Evolutionary conservation across 1,140 invertebrate genomes (phyloP), one percentile per base, ranked within the genome.

Genomic region (Pristionchus pacificus): DNA sequence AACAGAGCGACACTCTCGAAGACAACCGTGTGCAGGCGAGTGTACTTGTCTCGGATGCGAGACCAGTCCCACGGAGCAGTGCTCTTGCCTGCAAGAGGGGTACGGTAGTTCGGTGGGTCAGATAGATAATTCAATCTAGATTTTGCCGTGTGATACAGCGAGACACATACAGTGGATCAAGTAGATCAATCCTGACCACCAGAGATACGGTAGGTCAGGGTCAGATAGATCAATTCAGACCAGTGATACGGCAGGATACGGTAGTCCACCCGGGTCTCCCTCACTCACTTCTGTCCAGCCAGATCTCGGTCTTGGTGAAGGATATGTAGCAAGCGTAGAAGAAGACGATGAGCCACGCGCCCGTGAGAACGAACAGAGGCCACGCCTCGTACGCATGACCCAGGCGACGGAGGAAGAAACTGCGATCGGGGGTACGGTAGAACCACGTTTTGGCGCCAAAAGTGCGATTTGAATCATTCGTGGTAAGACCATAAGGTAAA

Each of bases 61-160:
- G 68, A 65, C 77, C 77, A 78, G 57, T 78, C 77, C 77, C 77
- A 78, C 29, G 77, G 77, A 57, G 77, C 77, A 1, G 25, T 66
- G 1, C 60, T 60, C 30, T 77, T 62, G 68, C 76, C 77, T 74
- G 33, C 28, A 75, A 63, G 57, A 60, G n/a, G 63, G 29, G 38
- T 49, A n/a, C n/a, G n/a, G n/a, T n/a, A n/a, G n/a, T n/a, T n/a
- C n/a, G n/a, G n/a, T n/a, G n/a, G n/a, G n/a, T n/a, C n/a, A n/a
- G n/a, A n/a, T n/a, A n/a, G n/a, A n/a, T n/a, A n/a, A n/a, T n/a
- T n/a, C n/a, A n/a, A n/a, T n/a, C n/a, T n/a, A n/a, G n/a, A n/a
- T n/a, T n/a, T n/a, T n/a, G n/a, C n/a, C n/a, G n/a, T n/a, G n/a
- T n/a, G n/a, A n/a, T n/a, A n/a, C n/a, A n/a, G n/a, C n/a, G n/a